Evolutionary conservation across 1,140 invertebrate species (phyloP), one percentile per base, ranked within the genome.

Genomic region (Leptinotarsa undecemlineata): DNA sequence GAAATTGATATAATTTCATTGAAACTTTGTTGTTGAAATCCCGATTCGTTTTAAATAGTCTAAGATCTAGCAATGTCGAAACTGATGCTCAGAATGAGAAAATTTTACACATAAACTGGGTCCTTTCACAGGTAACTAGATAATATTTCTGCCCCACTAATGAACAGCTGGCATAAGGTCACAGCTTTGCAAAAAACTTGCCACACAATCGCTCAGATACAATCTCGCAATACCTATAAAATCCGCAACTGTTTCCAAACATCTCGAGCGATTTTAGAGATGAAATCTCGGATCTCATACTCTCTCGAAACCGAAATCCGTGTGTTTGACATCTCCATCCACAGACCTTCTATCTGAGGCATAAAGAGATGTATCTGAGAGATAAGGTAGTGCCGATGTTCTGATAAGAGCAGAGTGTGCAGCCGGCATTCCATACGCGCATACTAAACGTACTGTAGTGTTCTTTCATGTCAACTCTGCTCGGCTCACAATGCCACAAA

Each of bases 311-410:
- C 48, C 72, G 47, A 73, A 76, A 76, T 76, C 74, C 77, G 72
- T 82, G 81, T 77, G 74, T 82, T 81, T 82, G 81, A 82, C 81
- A 78, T 82, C 80, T 82, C 77, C 79, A 82, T 82, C 78, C 70
- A 61, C 64, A 60, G 73, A 66, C 71, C 78, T 72, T 74, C 69
- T 75, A 72, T 57, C 67, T 60, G 57, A 72, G 74, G 42, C 60
- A 81, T 78, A 81, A 81, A 81, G 76, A 82, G 81, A 82, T 82
- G 74, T 73, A 82, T 82, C 81, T 81, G 73, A 33, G 26, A 74
- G 81, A 82, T 82, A 82, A 81, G 61, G 20, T 26, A 51, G 51
- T 42, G 62, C 26, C 63, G 80, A 78, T 79, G 57, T 74, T 67
- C 73, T 77, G 81, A 82, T 81, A 81, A 79, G 79, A 64, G n/a